These are phyloP conservation scores for Podarcis lilfordi DNA, from an alignment of 2,797 vertebrate species.

Conservation along the genomic window DNA sequence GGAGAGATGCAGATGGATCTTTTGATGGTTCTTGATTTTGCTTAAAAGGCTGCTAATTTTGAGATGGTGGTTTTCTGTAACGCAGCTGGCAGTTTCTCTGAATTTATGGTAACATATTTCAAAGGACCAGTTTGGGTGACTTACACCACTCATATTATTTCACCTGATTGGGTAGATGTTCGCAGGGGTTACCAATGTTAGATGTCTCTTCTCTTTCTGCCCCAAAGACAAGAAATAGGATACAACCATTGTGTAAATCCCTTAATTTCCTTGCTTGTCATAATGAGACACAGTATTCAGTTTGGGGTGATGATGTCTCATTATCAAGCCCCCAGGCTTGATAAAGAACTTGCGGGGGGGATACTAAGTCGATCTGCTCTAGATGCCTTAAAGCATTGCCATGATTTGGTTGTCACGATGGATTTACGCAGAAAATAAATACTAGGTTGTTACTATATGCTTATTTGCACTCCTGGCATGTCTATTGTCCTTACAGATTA, in stretches of 20 bases:
- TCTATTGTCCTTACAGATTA: conserved; percentile 50
- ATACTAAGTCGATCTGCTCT: conserved; percentile 12
- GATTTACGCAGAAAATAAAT: conserved; percentile 63
- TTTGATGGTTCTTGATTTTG: conserved; percentile 56
- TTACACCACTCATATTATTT: not conserved
- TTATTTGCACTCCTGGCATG: conserved; percentile 44
- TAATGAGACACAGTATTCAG: conserved; percentile 29
- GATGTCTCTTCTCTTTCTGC: conserved; percentile 40
- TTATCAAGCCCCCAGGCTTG: conserved; percentile 53
- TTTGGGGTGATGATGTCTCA: conserved; percentile 51
- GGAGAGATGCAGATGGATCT: conserved; percentile 64
- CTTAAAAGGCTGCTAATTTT: conserved; percentile 42
- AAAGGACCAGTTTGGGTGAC: conserved; percentile 30
- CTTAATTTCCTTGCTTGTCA: conserved; percentile 38
- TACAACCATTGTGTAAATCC: conserved; percentile 56
- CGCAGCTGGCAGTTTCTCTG: conserved; percentile 21
- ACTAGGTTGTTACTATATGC: conserved; percentile 37
- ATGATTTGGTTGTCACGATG: conserved; percentile 62
- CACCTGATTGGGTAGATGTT: conserved; percentile 27
- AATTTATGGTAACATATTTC: conserved; percentile 25
- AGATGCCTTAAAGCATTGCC: conserved; percentile 56
- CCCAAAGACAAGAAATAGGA: conserved; percentile 52
- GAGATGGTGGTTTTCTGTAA: not conserved
- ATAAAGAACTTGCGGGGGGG: conserved; percentile 25
- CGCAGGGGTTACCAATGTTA: conserved; percentile 47